Conservation (phyloP, 1,140 invertebrate species). For the Drosophila ananassae region DNA sequence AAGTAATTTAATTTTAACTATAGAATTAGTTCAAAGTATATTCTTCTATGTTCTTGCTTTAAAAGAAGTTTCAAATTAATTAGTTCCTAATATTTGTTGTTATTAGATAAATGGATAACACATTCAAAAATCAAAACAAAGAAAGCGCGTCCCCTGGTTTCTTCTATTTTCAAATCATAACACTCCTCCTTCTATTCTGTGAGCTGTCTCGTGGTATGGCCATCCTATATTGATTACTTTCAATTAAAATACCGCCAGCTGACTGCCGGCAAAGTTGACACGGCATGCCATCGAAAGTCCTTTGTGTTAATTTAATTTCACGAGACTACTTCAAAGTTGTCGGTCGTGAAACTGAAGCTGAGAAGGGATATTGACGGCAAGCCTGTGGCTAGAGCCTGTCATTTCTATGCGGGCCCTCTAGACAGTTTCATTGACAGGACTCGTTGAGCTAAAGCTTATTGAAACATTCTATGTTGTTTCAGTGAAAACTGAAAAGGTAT, state of each 20-base stretch:
- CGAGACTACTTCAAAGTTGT: slow-evolving; percentile 71
- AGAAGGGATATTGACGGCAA: slow-evolving; percentile 28
- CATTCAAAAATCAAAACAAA: no score
- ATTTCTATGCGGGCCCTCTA: slow-evolving; percentile 48
- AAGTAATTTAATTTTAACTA: background rate
- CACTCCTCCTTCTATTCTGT: background rate
- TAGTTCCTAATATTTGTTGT: background rate
- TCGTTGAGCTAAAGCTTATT: background rate
- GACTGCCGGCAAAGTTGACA: slow-evolving; percentile 59
- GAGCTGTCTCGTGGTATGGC: slow-evolving; percentile 12
- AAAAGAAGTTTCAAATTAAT: background rate
- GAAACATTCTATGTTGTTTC: slow-evolving; percentile 34
- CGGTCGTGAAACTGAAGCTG: slow-evolving; percentile 13
- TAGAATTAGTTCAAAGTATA: background rate
- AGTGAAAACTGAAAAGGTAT: background rate
- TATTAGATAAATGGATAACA: no score
- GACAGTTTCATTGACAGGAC: slow-evolving; percentile 37
- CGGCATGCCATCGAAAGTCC: slow-evolving; percentile 65
- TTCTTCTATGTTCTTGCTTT: background rate
- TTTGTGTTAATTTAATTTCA: slow-evolving; percentile 78
- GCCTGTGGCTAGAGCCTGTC: slow-evolving; percentile 53
- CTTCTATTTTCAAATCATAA: slow-evolving; percentile 6
- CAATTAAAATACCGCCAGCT: slow-evolving; percentile 76
- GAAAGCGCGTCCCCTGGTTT: no score
- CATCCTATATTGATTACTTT: slow-evolving; percentile 71